phyloP scores from a whole-genome alignment of 2,888 invertebrate species.

The Aphodius granarius region DNA sequence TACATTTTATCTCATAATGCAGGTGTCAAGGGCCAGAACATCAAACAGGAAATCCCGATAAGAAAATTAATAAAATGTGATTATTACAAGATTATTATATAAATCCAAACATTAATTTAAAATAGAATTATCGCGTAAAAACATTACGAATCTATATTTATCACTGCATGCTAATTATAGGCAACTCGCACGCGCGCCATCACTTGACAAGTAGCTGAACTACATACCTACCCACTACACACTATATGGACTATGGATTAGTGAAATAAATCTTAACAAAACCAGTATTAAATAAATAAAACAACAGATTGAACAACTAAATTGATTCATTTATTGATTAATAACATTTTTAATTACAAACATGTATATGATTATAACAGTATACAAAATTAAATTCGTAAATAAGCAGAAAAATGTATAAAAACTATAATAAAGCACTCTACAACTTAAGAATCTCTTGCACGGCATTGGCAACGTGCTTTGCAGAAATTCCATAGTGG shows the following conservation, averaged over 20 bases:
- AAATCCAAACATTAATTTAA: neutral
- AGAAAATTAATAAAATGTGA: neutral
- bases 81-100: neutral
- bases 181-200: neutral
- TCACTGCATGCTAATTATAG: neutral
- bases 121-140: neutral
- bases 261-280: too few relatives aligned
- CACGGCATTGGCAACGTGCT: constrained; percentile 74
- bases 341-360: neutral
- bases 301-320: neutral
- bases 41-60: neutral
- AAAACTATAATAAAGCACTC: constrained; percentile 12
- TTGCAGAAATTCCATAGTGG: constrained; percentile 85
- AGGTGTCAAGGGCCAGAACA: neutral
- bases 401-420: constrained; percentile 6
- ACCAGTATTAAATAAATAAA: neutral
- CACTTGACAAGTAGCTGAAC: neutral
- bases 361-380: neutral
- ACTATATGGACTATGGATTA: too few relatives aligned
- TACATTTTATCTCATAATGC: neutral
- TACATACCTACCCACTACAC: neutral
- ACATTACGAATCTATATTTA: neutral
- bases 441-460: constrained; percentile 60
- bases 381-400: neutral
- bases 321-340: neutral